Base-by-base conservation (phyloP, 2,797 vertebrate genomes). In the Choloepus didactylus region DNA sequence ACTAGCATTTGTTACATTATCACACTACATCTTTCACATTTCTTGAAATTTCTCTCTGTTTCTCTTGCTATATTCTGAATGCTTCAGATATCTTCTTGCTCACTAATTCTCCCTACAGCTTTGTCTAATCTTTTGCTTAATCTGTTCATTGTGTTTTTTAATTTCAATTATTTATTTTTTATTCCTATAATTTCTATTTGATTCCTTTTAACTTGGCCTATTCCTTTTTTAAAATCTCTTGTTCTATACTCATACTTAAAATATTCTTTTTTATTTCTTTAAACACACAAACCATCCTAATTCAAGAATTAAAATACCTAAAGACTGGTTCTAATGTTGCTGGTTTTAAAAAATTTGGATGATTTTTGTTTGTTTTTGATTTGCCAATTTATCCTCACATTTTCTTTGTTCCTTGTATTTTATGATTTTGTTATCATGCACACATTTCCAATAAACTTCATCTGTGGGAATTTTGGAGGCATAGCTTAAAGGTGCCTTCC, bases 71-170 rank as follows among this genome's bases (percentile, higher is more conserved):
- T 4, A 72, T 67, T 89, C 73, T 76, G 6, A 76, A 89, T 64
- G 92, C 51, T 66, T 88, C 23, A 44, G 18, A 18, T 60, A 49
- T 8, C 56, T 81, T 94, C 80, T 51, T 73, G 4, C 76, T 93
- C 66, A 93, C 27, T 82, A 91, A 91, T 91, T 81, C 66, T 94
- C 60, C 87, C 76, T 93, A 84, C 23, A 67, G 76, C 76, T 94
- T 89, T 82, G 46, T 73, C 83, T 89, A 84, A 88, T 44, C 9
- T 72, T 6, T 51, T 90, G 7, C 49, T 95, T 54, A 92, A 81
- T 7, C 12, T 72, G 64, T 12, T 73, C n/a, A 64, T 62, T 67
- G 9, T 81, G 5, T 23, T 96, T 85, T 93, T 27, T 54, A 54
- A 75, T 93, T 92, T 85, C 12, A 76, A 41, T 85, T 49, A 66